Conservation (phyloP, 2,113 vertebrate species). For the Montifringilla adamsi region DNA sequence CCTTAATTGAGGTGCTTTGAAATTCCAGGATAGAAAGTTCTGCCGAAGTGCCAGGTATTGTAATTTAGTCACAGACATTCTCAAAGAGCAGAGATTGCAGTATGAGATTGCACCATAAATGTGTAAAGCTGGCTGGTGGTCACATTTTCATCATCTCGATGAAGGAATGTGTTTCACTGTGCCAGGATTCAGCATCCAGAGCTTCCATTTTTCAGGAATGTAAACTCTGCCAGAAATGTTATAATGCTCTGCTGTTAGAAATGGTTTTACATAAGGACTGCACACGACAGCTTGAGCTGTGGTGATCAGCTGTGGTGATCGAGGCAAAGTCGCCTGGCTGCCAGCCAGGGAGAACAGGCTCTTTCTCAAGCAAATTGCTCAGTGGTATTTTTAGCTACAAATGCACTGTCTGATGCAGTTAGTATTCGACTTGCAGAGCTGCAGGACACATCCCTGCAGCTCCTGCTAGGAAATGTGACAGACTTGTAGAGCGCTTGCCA, state of each 20-base stretch:
- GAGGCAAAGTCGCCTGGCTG: not conserved
- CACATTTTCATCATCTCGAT: not conserved
- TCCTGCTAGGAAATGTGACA: not conserved
- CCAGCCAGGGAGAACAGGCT: not conserved
- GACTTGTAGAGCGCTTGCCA: not conserved
- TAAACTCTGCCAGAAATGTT: not conserved
- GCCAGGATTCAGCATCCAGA: not conserved
- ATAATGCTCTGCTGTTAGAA: not conserved
- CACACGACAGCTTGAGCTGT: not conserved
- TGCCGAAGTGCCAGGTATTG: not conserved
- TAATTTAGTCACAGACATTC: not conserved
- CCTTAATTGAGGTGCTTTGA: not conserved
- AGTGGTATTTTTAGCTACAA: not conserved
- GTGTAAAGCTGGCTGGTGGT: not conserved
- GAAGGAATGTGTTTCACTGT: not conserved
- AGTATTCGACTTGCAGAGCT: not conserved
- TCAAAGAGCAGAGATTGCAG: not conserved
- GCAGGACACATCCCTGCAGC: not conserved
- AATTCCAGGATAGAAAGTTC: not conserved
- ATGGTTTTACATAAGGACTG: not conserved
- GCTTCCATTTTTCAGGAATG: not conserved
- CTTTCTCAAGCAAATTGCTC: constrained; percentile 3
- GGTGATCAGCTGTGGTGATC: fast-evolving
- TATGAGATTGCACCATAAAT: not conserved
- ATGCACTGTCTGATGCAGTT: constrained; percentile 20